Percentiles rank a stretch among this genome's conserved stretches.
Conservation (phyloP, 2,797 vertebrate genomes). For the Enteromius unitaeniatus region DNA sequence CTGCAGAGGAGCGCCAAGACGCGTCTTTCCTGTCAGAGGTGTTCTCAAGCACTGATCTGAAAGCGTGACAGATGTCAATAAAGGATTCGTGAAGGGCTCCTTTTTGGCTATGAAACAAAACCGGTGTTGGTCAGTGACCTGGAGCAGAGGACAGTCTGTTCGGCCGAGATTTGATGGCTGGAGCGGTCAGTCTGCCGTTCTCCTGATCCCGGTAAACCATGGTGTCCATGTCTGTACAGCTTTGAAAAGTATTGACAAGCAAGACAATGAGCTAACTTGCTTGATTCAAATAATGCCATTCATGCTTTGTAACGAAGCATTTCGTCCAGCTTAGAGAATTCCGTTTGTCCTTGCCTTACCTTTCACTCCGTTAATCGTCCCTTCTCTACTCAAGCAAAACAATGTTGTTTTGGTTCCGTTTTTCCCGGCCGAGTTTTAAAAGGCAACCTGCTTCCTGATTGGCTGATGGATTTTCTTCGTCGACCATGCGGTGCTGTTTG, state of each 20-base stretch:
- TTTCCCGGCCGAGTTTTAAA: conserved; percentile 61
- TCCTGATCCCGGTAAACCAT: conserved; percentile 60
- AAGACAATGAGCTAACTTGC: neutral
- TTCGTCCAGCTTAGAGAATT: neutral
- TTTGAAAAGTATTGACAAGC: neutral
- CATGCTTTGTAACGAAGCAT: neutral
- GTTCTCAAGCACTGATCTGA: conserved; percentile 59
- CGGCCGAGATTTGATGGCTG: conserved; percentile 55
- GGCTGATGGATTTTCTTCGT: conserved; percentile 34
- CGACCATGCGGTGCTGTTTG: neutral
- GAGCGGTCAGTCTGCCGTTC: conserved; percentile 50
- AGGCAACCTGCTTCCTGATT: conserved; percentile 57
- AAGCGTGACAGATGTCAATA: neutral
- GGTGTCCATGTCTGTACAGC: conserved; percentile 52
- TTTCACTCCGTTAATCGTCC: neutral
- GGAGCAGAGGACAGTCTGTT: conserved; percentile 61
- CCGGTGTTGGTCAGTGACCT: neutral
- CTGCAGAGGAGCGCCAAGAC: conserved; percentile 20
- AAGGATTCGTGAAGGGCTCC: neutral
- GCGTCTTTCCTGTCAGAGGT: conserved; percentile 48
- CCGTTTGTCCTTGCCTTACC: neutral
- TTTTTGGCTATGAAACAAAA: neutral
- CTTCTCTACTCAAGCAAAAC: neutral
- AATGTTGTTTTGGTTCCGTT: conserved; percentile 21
- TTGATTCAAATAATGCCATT: neutral